A percentile compares a stretch with the other conserved stretches of the same genome.
These are phyloP conservation scores for Aphelenchoides besseyi DNA, from an alignment of 1,140 invertebrate species.

Conservation along the genomic window DNA sequence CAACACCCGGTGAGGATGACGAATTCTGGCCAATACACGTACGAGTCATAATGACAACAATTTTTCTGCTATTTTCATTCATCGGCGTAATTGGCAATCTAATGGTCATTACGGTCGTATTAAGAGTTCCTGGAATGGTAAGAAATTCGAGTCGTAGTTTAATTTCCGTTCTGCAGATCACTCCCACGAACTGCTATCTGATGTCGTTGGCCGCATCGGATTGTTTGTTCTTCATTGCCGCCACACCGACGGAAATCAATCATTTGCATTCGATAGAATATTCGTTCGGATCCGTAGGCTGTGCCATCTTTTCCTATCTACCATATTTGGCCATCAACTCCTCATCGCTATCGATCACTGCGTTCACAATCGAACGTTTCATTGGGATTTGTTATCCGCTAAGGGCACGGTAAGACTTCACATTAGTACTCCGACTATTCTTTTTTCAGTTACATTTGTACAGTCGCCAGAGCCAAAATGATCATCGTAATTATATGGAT, in stretches of 20 bases:
- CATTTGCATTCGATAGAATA: constrained; percentile 69
- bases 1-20: constrained; percentile 22
- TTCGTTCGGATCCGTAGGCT: constrained; percentile 69
- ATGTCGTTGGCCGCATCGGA: constrained; percentile 70
- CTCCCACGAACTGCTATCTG: constrained; percentile 71
- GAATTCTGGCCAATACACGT: constrained; percentile 36
- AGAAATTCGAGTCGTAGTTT: not conserved
- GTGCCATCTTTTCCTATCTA: constrained; percentile 69
- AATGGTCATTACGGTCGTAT: constrained; percentile 63
- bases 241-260: constrained; percentile 69
- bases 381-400: constrained; percentile 70
- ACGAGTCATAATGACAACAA: constrained; percentile 67
- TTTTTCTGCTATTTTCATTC: constrained; percentile 68
- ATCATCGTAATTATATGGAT: constrained; percentile 61
- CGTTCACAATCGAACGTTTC: constrained; percentile 71
- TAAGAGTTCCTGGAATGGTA: constrained; percentile 58
- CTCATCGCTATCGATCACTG: constrained; percentile 70
- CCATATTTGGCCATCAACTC: constrained; percentile 72
- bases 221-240: constrained; percentile 67
- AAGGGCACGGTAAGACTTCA: constrained; percentile 63
- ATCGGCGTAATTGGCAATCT: constrained; percentile 68
- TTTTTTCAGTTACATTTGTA: constrained; percentile 62
- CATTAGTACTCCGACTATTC: too few relatives aligned
- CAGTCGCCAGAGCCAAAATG: constrained; percentile 58
- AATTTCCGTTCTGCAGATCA: constrained; percentile 64